Evolutionary conservation across 2,888 invertebrate genomes (phyloP), one percentile per base, ranked within the genome.

Genomic region (Callinectes sapidus): DNA sequence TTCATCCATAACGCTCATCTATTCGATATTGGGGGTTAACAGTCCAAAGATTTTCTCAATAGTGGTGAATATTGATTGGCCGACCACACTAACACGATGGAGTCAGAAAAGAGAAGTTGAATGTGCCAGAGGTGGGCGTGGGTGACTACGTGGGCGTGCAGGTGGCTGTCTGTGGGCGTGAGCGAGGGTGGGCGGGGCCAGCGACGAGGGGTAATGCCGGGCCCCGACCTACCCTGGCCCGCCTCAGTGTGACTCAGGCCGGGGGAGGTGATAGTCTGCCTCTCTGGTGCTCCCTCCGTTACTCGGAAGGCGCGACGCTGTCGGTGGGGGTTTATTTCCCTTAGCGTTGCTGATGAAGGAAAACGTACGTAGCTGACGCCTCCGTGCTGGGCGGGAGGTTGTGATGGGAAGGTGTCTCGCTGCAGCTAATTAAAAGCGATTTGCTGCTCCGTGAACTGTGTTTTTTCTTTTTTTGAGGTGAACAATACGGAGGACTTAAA

Each of bases 161-260:
- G 81, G 81, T 81, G 81, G 81, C 81, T 81, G 35, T 81, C 81
- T 81, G 81, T 81, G 81, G 81, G 81, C 81, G 81, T 81, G 81
- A 32, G 81, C 81, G 81, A 81, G 81, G 81, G 35, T 81, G 81
- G 81, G 81, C 81, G 81, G 81, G 81, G 81, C 81, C 81, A 81
- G 81, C 81, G 10, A 81, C 10, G 81, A 81, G 81, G 81, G 81
- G 81, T 81, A 81, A 81, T 81, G 81, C 81, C 81, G 35, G 81
- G 32, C 32, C 71, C 81, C 81, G 35, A 35, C 13, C 32, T 81
- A 32, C 35, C 81, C n/a, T 71, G 71, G 23, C 71, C n/a, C 18
- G 81, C 81, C 81, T 81, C 81, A 81, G 81, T 81, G 81, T 81
- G 81, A 32, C 23, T 81, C 81, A 81, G 35, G 81, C 32, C 35